phyloP scores from a whole-genome alignment of 2,113 vertebrate species.

The Rhinoderma darwinii region DNA sequence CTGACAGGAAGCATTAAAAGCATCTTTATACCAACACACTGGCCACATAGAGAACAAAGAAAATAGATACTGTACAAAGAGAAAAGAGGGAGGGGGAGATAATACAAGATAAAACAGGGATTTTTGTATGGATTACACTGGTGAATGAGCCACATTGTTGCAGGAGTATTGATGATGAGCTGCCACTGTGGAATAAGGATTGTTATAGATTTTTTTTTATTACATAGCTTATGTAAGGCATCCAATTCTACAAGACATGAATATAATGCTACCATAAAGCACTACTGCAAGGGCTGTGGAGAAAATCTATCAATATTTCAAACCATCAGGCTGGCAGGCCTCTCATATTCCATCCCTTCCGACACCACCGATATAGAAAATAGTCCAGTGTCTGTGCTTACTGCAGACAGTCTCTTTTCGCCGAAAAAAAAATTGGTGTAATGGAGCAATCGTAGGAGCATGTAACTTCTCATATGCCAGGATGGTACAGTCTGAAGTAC shows the following conservation, averaged over 20 bases:
- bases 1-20: too few species aligned
- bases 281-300: background rate
- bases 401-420: slow-evolving; percentile 32
- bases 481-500: background rate
- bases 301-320: slow-evolving; percentile 31
- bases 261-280: background rate
- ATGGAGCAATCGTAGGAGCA: background rate
- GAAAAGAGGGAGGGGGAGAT: background rate
- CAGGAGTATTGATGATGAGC: background rate
- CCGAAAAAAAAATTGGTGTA: slow-evolving; percentile 13
- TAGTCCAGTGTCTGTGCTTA: slow-evolving; percentile 28
- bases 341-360: slow-evolving; percentile 45
- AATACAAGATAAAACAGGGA: background rate
- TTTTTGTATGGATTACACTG: background rate
- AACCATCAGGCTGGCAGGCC: background rate
- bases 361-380: slow-evolving; percentile 3
- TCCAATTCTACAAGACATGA: slow-evolving; percentile 18
- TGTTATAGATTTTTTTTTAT: slow-evolving; percentile 1
- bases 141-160: background rate
- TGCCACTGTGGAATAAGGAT: background rate
- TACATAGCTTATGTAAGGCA: slow-evolving; percentile 4
- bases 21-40: too few species aligned
- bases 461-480: slow-evolving; percentile 20
- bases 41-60: too few species aligned
- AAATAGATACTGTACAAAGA: too few species aligned